Base-by-base conservation (phyloP, 2,113 vertebrate genomes). In the Gopherus flavomarginatus region DNA sequence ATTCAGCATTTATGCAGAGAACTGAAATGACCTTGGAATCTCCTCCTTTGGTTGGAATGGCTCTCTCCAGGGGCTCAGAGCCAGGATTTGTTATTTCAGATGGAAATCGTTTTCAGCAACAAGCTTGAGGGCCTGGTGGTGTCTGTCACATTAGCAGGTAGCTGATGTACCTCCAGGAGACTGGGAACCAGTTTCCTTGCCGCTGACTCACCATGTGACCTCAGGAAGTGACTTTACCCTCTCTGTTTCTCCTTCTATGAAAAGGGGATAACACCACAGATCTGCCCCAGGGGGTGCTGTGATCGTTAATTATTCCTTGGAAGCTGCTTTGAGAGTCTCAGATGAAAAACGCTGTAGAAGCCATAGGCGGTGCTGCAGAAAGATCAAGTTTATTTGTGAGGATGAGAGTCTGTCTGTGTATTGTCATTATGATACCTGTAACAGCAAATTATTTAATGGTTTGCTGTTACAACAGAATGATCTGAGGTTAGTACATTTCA, bases 71-170 rank as follows among this genome's bases (percentile, higher is more conserved):
- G 81, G 2, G 1, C 21, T 8, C 38, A 62, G 75, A n/a, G 52
- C 88, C 19, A 0, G 5, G 77, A 31, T 31, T 92, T 12, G 16
- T 21, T 75, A 24, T 77, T 89, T 81, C 88, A 54, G 31, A 1
- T 59, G 9, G 38, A 27, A 47, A 42, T 27, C 27, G 12, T 42
- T 8, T 19, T 80, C 59, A 53, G 49, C 79, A n/a, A 0, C 0
- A 13, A 78, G 69, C 22, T 78, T 35, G 56, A 86, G 35, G 9
- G 65, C 7, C 7, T 56, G 35, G 6, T 57, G 24, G 56, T 24
- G 27, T 27, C 26, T 0, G 1, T n/a, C 31, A 69, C 44, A 2
- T 49, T 29, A 1, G 4, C n/a, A 38, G 21, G 10, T 2, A 56
- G 81, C 88, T 80, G 12, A 31, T 0, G 82, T 42, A 12, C 69